Evolutionary conservation across 1,140 invertebrate species (phyloP).

Genomic region (Bombus soroeensis): DNA sequence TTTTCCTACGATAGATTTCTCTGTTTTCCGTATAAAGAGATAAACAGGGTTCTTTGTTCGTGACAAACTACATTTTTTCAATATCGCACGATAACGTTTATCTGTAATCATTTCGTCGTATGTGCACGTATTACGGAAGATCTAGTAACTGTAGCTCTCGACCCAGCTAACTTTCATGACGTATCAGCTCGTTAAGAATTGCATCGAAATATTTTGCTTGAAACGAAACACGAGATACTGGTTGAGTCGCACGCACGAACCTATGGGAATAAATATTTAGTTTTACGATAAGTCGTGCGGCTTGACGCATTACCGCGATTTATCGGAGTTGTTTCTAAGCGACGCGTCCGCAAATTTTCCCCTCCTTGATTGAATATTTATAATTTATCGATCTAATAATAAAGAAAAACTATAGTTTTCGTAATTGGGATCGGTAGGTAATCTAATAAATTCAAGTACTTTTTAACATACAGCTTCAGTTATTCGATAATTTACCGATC

Average conservation of each 20-base stretch:
- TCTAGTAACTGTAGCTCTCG: no score
- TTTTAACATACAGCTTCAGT: accelerated
- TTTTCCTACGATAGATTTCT: neutral
- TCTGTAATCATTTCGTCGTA: constrained; percentile 20
- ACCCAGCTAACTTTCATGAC: constrained; percentile 34
- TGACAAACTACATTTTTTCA: neutral
- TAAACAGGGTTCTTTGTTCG: neutral
- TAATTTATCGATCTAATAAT: neutral
- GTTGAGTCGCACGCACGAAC: constrained; percentile 5
- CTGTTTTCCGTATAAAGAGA: neutral
- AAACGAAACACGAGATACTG: constrained; percentile 18
- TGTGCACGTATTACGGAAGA: neutral
- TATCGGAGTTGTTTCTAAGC: neutral
- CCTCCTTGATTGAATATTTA: neutral
- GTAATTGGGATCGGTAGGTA: neutral
- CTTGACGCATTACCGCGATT: constrained; percentile 17
- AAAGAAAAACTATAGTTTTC: neutral
- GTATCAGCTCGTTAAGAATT: constrained; percentile 44
- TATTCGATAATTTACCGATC: no score
- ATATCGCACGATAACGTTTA: neutral
- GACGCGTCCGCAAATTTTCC: neutral
- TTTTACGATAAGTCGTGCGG: neutral
- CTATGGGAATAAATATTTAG: constrained; percentile 21
- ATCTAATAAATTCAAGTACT: no score
- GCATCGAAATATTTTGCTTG: constrained; percentile 28